Conservation (phyloP, 2,888 invertebrate species). For the Trachelus iudaicus region DNA sequence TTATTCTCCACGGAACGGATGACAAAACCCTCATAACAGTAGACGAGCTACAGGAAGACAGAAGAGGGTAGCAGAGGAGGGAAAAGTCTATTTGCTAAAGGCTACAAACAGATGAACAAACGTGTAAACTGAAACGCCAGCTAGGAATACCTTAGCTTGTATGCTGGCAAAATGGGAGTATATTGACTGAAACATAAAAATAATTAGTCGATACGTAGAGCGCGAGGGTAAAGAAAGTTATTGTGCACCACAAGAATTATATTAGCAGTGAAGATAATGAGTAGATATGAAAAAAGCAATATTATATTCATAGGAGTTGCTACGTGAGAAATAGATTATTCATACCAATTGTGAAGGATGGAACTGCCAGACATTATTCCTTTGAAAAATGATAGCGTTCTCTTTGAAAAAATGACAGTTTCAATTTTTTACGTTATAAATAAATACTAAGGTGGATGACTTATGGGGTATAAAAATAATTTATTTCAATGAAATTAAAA, state of each 20-base stretch:
- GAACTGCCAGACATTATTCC: no score
- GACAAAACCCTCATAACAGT: background rate
- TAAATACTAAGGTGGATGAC: background rate
- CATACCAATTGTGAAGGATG: no score
- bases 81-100: background rate
- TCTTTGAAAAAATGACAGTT: background rate
- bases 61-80: background rate
- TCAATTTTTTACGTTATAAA: background rate
- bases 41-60: background rate
- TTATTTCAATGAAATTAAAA: background rate
- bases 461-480: background rate
- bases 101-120: background rate
- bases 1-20: background rate
- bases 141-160: background rate
- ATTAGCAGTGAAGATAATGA: background rate
- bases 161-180: no score
- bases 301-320: no score
- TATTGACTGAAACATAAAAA: background rate
- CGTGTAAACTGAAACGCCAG: background rate
- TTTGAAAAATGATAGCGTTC: background rate
- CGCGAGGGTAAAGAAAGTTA: no score
- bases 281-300: no score
- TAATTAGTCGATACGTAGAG: background rate
- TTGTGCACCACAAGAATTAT: background rate
- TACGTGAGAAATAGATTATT: no score